Conservation (phyloP, 2,888 invertebrate genomes). For the Cryptocheilus praepositus region DNA sequence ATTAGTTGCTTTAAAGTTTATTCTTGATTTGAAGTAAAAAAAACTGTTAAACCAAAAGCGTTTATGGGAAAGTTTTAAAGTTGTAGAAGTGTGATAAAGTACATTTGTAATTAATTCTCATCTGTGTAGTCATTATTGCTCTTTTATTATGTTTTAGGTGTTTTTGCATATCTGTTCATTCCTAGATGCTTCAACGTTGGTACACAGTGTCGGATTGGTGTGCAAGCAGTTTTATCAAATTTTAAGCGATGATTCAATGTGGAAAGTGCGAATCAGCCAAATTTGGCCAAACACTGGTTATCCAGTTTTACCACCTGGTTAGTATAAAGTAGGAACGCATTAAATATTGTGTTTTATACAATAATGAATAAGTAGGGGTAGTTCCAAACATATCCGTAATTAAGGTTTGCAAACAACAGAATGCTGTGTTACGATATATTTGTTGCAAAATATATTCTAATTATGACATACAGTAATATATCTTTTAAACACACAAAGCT, state of each 20-base stretch:
- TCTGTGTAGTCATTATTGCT: not conserved
- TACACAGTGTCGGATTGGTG: slow-evolving; percentile 76
- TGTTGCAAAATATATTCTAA: no score
- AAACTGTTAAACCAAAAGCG: no score
- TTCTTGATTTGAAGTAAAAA: no score
- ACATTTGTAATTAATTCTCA: no score
- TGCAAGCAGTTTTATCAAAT: slow-evolving; percentile 78
- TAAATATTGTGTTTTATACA: no score
- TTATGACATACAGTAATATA: no score
- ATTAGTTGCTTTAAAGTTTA: no score
- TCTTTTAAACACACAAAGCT: slow-evolving; percentile 11
- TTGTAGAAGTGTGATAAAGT: no score
- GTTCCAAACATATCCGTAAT: no score
- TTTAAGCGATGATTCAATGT: slow-evolving; percentile 77
- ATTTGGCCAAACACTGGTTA: slow-evolving; percentile 65
- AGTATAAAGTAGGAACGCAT: slow-evolving; percentile 59
- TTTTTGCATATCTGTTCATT: slow-evolving; percentile 80
- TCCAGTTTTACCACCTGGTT: slow-evolving; percentile 68
- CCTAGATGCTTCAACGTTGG: slow-evolving; percentile 78
- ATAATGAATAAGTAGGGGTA: no score
- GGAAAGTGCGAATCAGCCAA: slow-evolving; percentile 75
- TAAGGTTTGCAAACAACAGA: not conserved
- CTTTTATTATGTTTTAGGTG: slow-evolving; percentile 74
- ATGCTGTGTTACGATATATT: not conserved
- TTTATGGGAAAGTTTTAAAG: no score